Conservation (phyloP, 1,140 invertebrate species). For the Arion vulgaris region DNA sequence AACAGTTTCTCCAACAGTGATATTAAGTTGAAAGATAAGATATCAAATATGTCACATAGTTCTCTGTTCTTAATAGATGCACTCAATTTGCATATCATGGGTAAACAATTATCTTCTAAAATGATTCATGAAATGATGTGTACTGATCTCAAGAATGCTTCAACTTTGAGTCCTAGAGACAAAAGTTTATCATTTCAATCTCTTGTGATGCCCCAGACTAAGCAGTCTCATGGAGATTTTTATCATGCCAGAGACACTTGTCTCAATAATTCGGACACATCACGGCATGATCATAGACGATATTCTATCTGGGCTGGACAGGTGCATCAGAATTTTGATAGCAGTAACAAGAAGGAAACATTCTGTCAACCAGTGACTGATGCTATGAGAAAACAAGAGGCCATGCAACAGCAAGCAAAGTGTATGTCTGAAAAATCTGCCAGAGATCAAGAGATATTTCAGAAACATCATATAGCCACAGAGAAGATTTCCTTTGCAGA, state of each 20-base stretch:
- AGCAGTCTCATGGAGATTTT: background rate
- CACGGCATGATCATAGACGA: conserved; percentile 21
- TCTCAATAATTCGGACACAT: conserved; percentile 11
- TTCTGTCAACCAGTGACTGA: conserved; percentile 28
- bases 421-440: background rate
- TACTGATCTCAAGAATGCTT: background rate
- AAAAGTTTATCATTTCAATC: background rate
- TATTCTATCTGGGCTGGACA: conserved; percentile 27
- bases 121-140: background rate
- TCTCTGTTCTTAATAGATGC: background rate
- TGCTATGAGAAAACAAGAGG: conserved; percentile 20
- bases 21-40: background rate
- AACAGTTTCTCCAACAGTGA: background rate
- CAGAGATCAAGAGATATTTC: conserved; percentile 12
- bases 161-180: background rate
- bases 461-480: background rate
- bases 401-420: background rate
- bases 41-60: background rate
- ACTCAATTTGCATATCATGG: background rate
- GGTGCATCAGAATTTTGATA: background rate
- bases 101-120: background rate
- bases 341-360: background rate
- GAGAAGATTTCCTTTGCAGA: conserved; percentile 17
- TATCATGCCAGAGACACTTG: background rate
- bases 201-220: background rate